These are phyloP conservation scores for Novumbra hubbsi DNA, from an alignment of 2,797 vertebrate genomes.

Conservation along the genomic window DNA sequence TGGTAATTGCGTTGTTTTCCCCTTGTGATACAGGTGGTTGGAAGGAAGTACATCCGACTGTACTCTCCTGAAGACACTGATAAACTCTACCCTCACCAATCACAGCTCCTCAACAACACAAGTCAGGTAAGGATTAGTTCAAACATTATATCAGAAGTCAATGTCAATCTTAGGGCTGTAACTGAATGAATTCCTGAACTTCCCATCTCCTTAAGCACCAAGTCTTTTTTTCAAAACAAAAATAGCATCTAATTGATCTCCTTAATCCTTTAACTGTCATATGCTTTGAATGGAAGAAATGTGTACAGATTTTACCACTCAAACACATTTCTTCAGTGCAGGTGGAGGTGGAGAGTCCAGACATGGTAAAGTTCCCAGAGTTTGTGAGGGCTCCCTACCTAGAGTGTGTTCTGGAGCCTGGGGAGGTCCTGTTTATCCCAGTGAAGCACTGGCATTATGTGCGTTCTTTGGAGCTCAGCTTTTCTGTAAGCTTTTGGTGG, in stretches of 20 bases:
- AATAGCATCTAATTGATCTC: background rate
- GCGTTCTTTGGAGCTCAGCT: conserved; percentile 88
- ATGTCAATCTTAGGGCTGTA: conserved; percentile 21
- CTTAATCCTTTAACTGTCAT: conserved; percentile 41
- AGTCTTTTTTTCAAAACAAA: background rate
- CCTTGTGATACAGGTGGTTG: conserved; percentile 79
- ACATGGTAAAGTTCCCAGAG: conserved; percentile 80
- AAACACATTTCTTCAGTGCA: conserved; percentile 47
- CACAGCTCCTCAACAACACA: conserved; percentile 91
- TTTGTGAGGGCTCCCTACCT: conserved; percentile 79
- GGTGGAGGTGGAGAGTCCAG: conserved; percentile 92
- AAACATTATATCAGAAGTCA: conserved; percentile 11
- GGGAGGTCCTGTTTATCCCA: conserved; percentile 92
- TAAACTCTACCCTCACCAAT: conserved; percentile 90
- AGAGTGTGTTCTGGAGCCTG: conserved; percentile 85
- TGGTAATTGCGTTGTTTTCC: conserved; percentile 32
- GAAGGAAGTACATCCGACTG: conserved; percentile 91
- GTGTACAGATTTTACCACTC: conserved; percentile 21
- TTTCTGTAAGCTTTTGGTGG: conserved; percentile 99
- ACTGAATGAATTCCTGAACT: too few relatives aligned
- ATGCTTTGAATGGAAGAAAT: background rate
- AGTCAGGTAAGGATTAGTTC: conserved; percentile 83
- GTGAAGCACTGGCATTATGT: conserved; percentile 91
- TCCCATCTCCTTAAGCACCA: background rate
- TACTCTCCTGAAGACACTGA: conserved; percentile 84